These are phyloP conservation scores for Pocillopora grandis DNA, from an alignment of 92 coral and sea anemone species.

Conservation along the genomic window DNA sequence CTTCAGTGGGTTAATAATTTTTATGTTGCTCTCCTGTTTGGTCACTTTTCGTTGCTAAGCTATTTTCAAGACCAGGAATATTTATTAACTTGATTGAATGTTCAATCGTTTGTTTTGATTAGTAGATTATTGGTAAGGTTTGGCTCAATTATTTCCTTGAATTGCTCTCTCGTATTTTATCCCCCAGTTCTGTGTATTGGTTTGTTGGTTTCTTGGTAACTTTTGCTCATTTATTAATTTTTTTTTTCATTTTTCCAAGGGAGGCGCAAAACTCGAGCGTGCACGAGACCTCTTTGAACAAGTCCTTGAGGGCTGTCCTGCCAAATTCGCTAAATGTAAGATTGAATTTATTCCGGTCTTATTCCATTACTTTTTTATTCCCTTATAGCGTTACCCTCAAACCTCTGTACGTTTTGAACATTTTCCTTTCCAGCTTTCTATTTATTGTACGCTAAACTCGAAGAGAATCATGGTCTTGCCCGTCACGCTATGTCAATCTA, in stretches of 20 bases:
- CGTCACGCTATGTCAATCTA: conserved; percentile 99
- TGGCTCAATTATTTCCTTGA: no score
- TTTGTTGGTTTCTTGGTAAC: no score
- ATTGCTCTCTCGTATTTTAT: no score
- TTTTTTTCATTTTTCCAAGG: conserved; percentile 48
- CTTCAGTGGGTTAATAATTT: not conserved
- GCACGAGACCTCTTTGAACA: conserved; percentile 96
- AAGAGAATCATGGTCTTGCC: conserved; percentile 99
- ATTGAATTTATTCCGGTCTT: not conserved
- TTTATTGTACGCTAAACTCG: conserved; percentile 97
- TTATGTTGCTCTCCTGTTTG: not conserved
- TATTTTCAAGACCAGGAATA: not conserved
- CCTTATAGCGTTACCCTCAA: not conserved
- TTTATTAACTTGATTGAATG: no score
- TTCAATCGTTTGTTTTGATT: not conserved
- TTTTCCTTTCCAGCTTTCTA: conserved; percentile 72
- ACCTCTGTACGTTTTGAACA: not conserved
- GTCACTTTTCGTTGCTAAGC: not conserved
- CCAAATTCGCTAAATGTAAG: conserved; percentile 92
- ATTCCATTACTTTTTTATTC: not conserved
- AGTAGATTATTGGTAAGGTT: not conserved
- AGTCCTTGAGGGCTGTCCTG: conserved; percentile 97
- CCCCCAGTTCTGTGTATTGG: no score
- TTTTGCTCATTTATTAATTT: not conserved
- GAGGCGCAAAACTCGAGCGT: conserved; percentile 93